A percentile compares a stretch with the other conserved stretches of the same genome.
Conservation (phyloP, 2,797 vertebrate genomes). For the Menidia menidia region DNA sequence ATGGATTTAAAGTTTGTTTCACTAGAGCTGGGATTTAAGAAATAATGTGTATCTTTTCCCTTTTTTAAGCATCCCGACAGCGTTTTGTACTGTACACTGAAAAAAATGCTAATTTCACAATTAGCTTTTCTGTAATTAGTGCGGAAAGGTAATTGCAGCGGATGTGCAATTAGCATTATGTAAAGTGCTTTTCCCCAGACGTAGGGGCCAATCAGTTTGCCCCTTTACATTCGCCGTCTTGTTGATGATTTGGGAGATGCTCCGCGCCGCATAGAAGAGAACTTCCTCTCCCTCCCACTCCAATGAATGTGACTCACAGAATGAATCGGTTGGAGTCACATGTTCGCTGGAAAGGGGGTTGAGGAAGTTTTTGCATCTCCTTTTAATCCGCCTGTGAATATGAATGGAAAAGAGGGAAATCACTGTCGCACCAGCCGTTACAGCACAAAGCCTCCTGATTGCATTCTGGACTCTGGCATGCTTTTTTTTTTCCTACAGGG, state of each 20-base stretch:
- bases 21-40: constrained; percentile 31
- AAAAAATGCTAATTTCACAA: constrained; percentile 74
- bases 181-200: constrained; percentile 75
- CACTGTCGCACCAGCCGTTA: constrained; percentile 73
- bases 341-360: constrained; percentile 37
- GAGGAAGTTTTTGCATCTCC: constrained; percentile 64
- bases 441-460: constrained; percentile 82
- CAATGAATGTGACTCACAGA: constrained; percentile 67
- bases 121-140: constrained; percentile 81
- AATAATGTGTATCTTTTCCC: constrained; percentile 10
- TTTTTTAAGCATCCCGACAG: constrained; percentile 7
- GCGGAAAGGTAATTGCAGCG: constrained; percentile 79
- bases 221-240: constrained; percentile 63
- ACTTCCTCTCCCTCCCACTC: constrained; percentile 69
- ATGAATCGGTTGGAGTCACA: constrained; percentile 70
- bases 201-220: constrained; percentile 77
- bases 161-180: constrained; percentile 84
- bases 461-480: constrained; percentile 79
- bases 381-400: constrained; percentile 67
- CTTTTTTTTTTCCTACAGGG: constrained; percentile 62
- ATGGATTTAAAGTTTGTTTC: constrained; percentile 33
- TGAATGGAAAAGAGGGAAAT: constrained; percentile 77
- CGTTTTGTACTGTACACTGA: constrained; percentile 55
- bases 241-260: constrained; percentile 67
- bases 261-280: constrained; percentile 56